Evolutionary conservation across 2,888 invertebrate species (phyloP).

Genomic region (Nemurella pictetii): DNA sequence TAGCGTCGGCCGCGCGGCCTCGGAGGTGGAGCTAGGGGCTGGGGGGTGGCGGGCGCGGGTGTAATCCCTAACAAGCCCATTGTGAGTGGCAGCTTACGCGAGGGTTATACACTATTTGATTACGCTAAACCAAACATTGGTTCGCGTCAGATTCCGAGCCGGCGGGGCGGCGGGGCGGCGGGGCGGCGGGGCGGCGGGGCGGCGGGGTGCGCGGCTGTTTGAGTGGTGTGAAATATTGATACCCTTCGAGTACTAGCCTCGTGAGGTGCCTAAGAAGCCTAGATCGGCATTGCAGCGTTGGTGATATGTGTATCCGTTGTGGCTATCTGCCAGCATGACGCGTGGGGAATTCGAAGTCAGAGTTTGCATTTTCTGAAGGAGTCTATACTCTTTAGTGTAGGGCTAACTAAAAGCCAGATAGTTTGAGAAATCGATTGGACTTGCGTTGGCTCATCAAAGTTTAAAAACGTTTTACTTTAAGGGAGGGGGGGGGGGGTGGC

Average conservation of each 20-base stretch:
- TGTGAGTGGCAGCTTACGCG: constrained; percentile 5
- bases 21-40: no score
- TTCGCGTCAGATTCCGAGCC: neutral
- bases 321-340: neutral
- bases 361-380: no score
- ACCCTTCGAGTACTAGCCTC: neutral
- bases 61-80: constrained; percentile 1
- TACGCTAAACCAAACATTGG: constrained; percentile 2
- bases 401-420: no score
- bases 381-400: no score
- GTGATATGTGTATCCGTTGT: no score
- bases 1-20: no score
- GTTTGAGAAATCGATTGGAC: constrained; percentile 13
- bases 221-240: constrained; percentile 19
- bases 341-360: no score
- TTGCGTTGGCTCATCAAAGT: constrained; percentile 33
- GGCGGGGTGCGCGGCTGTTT: neutral
- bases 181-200: no score
- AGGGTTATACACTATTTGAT: constrained; percentile 6
- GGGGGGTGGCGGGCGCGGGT: neutral
- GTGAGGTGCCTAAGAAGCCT: no score
- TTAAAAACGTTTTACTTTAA: constrained; percentile 36
- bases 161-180: neutral
- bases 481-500: neutral
- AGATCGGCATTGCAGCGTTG: no score